Percentiles rank a stretch among this genome's conserved stretches.
phyloP scores from a whole-genome alignment of 2,113 vertebrate species.

The crab-eating macaque (Macaca fascicularis) region DNA sequence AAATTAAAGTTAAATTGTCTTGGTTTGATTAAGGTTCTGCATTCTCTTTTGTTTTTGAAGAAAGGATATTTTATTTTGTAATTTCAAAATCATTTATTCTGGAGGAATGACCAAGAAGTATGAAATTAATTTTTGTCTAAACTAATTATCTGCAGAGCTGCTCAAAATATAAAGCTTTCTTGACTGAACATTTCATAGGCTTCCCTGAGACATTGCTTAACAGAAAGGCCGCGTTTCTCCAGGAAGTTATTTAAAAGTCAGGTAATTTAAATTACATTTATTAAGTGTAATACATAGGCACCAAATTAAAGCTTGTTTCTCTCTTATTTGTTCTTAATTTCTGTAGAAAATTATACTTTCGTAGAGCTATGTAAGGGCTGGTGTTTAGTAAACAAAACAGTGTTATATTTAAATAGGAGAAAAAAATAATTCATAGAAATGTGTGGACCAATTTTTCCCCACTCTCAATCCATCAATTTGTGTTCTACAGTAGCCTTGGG shows the following conservation, averaged over 20 bases:
- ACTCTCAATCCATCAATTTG: conserved; percentile 13
- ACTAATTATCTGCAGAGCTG: conserved; percentile 45
- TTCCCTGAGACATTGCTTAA: conserved; percentile 38
- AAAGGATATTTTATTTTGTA: conserved; percentile 62
- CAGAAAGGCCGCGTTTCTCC: conserved; percentile 32
- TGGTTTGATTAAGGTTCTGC: conserved; percentile 41
- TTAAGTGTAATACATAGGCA: conserved; percentile 47
- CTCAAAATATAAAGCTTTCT: conserved; percentile 48
- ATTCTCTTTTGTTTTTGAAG: conserved; percentile 61
- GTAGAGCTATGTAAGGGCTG: neutral
- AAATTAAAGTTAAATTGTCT: conserved; percentile 63
- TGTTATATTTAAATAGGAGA: neutral
- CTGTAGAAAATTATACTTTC: conserved; percentile 35
- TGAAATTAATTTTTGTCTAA: conserved; percentile 65
- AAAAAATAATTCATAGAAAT: conserved; percentile 61
- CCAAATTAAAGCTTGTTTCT: conserved; percentile 50
- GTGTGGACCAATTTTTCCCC: neutral
- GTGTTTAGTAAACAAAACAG: conserved; percentile 47
- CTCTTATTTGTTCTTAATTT: conserved; percentile 31
- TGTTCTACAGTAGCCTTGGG: conserved; percentile 18
- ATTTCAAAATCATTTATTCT: conserved; percentile 60
- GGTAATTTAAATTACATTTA: conserved; percentile 52
- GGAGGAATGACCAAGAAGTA: conserved; percentile 54
- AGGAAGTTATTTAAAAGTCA: conserved; percentile 54
- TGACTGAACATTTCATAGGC: conserved; percentile 34